A percentile compares a stretch with the other conserved stretches of the same genome.
Evolutionary conservation across 2,113 vertebrate genomes (phyloP).

Genomic region (Syngnathus floridae): DNA sequence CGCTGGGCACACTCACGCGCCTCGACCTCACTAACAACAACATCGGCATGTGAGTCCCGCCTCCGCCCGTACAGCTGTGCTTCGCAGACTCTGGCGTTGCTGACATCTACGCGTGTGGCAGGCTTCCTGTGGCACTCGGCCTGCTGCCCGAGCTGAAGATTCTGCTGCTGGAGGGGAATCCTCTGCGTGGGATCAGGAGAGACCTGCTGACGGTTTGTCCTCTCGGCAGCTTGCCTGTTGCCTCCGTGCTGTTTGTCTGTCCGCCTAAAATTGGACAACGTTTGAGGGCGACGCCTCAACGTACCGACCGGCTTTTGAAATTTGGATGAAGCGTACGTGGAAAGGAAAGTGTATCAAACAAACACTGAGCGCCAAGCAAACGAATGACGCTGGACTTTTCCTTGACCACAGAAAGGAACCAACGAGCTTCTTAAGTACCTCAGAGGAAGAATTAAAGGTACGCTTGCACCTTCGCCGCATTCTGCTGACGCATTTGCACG

Average conservation of each 20-base stretch:
- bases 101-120: slow-evolving; percentile 30
- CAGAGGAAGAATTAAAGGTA: slow-evolving; percentile 87
- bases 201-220: slow-evolving; percentile 82
- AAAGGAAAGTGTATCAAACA: background rate
- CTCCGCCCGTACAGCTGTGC: background rate
- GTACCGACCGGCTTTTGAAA: too few species aligned
- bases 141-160: slow-evolving; percentile 83
- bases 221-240: background rate
- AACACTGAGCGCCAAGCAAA: background rate
- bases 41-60: slow-evolving; percentile 76
- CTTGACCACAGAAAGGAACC: slow-evolving; percentile 83
- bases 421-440: slow-evolving; percentile 88
- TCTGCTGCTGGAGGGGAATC: slow-evolving; percentile 87
- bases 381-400: background rate
- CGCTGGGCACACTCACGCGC: slow-evolving; percentile 79
- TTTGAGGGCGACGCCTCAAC: too few species aligned
- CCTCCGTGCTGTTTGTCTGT: background rate
- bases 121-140: slow-evolving; percentile 81
- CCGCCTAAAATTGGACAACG: background rate
- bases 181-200: slow-evolving; percentile 85
- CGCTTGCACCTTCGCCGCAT: background rate
- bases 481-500: too few species aligned
- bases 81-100: too few species aligned
- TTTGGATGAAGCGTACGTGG: background rate
- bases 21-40: slow-evolving; percentile 94